Base-by-base conservation (phyloP, 2,113 vertebrate species). In the Pelodiscus sinensis region DNA sequence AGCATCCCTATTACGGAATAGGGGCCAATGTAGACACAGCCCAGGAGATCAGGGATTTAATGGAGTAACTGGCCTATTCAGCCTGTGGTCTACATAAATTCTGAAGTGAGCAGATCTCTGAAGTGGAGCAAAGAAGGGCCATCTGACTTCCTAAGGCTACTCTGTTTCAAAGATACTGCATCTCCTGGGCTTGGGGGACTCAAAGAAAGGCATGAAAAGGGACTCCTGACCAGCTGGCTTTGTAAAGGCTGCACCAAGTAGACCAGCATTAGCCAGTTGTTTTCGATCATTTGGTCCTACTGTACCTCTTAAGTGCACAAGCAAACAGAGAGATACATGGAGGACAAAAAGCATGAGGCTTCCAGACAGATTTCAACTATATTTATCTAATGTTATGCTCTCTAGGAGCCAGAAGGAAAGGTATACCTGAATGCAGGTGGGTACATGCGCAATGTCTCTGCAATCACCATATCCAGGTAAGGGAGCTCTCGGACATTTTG, bases 391-490 rank as follows among this genome's bases (percentile, higher is more conserved):
- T 13, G 35, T 93, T 31, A 35, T 79, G 71, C 51, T 15, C 44
- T 60, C 25, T 31, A 4, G 56, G 88, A 94, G 58, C 9, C 78
- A 82, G 85, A 87, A 21, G 3, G 2, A 6, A 35, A 58, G 38
- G 8, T 6, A 24, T 97, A 99, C 99, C 99, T 99, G 98, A 99
- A 99, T 54, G 98, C 99, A 15, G 99, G 99, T 11, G 99, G 99
- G 95, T 99, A 99, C 94, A 99, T 97, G 58, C 99, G 98, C 90
- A 99, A 86, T 0, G 98, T 97, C 96, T 99, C 99, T 55, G 98
- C 98, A 25, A 99, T 97, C 91, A 99, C 99, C 99, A 99, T 99
- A 91, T 99, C 99, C 97, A 99, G 96, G 90, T 99, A 99, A 91
- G 98, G 98, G 87, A 99, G 98, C 86, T 99, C 98, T 94, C 98